phyloP scores from a whole-genome alignment of 2,888 invertebrate genomes.

The Arrhopalites spinosus region DNA sequence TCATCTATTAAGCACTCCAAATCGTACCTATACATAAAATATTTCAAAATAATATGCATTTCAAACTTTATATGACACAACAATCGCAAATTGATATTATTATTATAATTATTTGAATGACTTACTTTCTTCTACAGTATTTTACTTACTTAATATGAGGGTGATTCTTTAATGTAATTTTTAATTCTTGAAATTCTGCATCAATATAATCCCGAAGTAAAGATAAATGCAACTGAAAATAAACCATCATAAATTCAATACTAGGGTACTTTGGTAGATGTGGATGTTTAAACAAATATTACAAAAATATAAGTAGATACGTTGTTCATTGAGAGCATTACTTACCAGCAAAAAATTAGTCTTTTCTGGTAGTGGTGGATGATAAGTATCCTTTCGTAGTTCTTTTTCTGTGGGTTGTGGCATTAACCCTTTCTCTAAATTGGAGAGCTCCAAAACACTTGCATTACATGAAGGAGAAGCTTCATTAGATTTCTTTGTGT shows the following conservation, averaged over 20 bases:
- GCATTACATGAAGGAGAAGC: neutral
- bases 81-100: too few species aligned
- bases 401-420: constrained; percentile 43
- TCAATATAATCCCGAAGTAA: constrained; percentile 90
- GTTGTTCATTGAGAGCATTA: too few species aligned
- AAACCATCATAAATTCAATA: too few species aligned
- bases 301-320: too few species aligned
- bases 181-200: constrained; percentile 74
- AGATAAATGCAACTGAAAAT: constrained; percentile 86
- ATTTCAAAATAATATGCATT: neutral
- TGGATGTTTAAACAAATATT: too few species aligned
- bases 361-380: constrained; percentile 76
- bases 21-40: constrained; percentile 65
- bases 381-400: constrained; percentile 54
- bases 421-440: constrained; percentile 23
- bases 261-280: too few species aligned
- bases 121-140: too few species aligned
- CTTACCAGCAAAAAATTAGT: constrained; percentile 89
- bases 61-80: neutral
- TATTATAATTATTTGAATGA: too few species aligned
- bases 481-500: neutral
- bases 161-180: constrained; percentile 40
- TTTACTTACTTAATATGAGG: constrained; percentile 44
- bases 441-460: neutral
- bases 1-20: constrained; percentile 94